phyloP scores from a whole-genome alignment of 92 coral and sea anemone species.

The Parazoanthus atlanticus region DNA sequence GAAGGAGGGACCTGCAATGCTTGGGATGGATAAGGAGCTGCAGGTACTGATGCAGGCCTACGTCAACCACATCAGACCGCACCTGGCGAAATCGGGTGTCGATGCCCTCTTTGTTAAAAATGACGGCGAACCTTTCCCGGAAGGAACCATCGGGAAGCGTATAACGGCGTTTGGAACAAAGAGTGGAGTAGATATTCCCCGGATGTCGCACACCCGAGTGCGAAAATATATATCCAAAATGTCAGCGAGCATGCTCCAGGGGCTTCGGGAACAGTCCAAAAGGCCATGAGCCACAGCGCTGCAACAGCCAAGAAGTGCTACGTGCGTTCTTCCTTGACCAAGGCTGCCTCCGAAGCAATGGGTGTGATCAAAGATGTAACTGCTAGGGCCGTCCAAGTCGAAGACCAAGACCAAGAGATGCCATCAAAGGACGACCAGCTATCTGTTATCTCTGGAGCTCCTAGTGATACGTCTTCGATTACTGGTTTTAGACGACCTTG shows the following conservation, averaged over 20 bases:
- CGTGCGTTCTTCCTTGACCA: not conserved
- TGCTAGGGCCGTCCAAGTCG: no score
- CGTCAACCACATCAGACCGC: conserved; percentile 2
- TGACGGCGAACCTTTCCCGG: not conserved
- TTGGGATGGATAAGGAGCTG: conserved; percentile 14
- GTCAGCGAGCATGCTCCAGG: not conserved
- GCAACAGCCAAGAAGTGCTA: not conserved
- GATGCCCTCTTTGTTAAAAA: not conserved
- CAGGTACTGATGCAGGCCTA: conserved; percentile 19
- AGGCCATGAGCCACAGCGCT: not conserved
- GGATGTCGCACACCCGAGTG: not conserved
- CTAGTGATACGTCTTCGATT: no score
- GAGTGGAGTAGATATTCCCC: not conserved
- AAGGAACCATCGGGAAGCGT: conserved; percentile 12
- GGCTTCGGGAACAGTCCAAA: not conserved
- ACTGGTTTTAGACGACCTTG: no score
- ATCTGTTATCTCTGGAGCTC: no score
- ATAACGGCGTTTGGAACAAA: conserved; percentile 2
- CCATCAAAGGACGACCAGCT: no score
- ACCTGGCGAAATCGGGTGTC: not conserved
- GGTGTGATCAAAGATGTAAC: not conserved
- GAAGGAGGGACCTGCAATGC: conserved; percentile 8
- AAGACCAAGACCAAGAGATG: no score
- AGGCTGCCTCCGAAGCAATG: not conserved
- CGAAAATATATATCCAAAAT: not conserved